A percentile compares a stretch with the other conserved stretches of the same genome.
Conservation (phyloP, 2,888 invertebrate genomes). For the Nipponacmea schrenckii region DNA sequence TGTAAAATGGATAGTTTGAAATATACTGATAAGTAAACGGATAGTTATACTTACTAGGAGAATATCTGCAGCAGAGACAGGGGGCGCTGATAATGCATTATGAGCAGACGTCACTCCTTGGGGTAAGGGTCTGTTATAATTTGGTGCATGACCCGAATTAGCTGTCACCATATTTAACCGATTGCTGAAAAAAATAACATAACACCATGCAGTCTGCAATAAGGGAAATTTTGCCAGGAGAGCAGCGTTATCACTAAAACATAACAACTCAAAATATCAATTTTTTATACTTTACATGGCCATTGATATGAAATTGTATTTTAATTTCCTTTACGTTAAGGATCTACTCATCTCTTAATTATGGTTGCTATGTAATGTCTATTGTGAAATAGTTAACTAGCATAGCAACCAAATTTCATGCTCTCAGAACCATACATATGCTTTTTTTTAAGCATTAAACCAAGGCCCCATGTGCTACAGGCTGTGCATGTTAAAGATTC, state of each 20-base stretch:
- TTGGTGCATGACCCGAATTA: constrained; percentile 42
- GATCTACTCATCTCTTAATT: background rate
- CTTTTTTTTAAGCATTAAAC: too few species aligned
- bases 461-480: too few species aligned
- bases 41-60: constrained; percentile 75
- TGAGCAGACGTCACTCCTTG: constrained; percentile 81
- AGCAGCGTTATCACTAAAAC: background rate
- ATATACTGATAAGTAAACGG: too few species aligned
- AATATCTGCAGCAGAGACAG: constrained; percentile 75
- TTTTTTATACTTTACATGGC: too few species aligned
- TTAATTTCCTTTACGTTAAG: too few species aligned
- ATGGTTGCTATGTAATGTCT: too few species aligned
- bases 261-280: background rate
- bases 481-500: too few species aligned
- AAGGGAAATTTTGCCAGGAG: constrained; percentile 6
- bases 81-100: constrained; percentile 75
- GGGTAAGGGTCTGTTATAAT: constrained; percentile 49
- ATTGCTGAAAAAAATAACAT: constrained; percentile 43
- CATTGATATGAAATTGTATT: too few species aligned
- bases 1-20: too few species aligned
- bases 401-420: too few species aligned
- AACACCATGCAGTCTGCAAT: background rate
- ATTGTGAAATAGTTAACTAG: too few species aligned
- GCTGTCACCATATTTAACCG: constrained; percentile 52
- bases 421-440: too few species aligned